Percentiles rank a stretch among this genome's conserved stretches.
Conservation (phyloP, 1,140 invertebrate genomes). For the Bursaphelenchus mucronatus region DNA sequence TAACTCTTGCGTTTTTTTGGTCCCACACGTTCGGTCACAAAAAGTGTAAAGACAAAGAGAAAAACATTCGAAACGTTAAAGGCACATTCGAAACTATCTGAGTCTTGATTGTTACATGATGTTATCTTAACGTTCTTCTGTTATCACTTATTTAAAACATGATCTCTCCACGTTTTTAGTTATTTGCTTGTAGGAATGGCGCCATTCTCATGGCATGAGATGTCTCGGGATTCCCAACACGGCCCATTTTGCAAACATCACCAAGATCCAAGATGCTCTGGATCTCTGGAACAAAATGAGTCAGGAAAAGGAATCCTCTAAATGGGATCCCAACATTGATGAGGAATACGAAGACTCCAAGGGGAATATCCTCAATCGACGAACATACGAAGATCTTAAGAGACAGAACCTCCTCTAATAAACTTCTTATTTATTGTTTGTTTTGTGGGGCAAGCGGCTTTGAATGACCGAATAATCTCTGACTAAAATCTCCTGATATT, state of each 20-base stretch:
- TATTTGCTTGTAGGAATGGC: conserved; percentile 73
- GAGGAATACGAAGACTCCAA: conserved; percentile 98
- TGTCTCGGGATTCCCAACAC: conserved; percentile 98
- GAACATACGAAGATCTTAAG: conserved; percentile 96
- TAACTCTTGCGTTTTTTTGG: too few relatives aligned
- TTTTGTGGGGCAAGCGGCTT: conserved; percentile 2
- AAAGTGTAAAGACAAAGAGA: too few relatives aligned
- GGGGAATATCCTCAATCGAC: conserved; percentile 96
- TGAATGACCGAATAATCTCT: too few relatives aligned
- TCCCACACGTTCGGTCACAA: too few relatives aligned
- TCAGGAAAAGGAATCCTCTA: conserved; percentile 88
- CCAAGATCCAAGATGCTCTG: conserved; percentile 90
- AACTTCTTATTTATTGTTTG: background rate
- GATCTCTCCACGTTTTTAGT: conserved; percentile 6
- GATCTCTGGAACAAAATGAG: conserved; percentile 90
- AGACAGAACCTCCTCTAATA: conserved; percentile 84
- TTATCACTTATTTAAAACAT: conserved; percentile 9
- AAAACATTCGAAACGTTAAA: too few relatives aligned
- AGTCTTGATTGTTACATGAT: too few relatives aligned
- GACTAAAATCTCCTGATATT: too few relatives aligned
- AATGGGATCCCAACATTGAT: conserved; percentile 84
- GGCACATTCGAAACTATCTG: too few relatives aligned
- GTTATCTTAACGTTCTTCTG: background rate
- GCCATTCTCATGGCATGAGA: conserved; percentile 97
- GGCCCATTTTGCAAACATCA: conserved; percentile 98